Evolutionary conservation across 2,797 vertebrate species (phyloP), one percentile per base, ranked within the genome.

Genomic region (Molossus alvarezi): DNA sequence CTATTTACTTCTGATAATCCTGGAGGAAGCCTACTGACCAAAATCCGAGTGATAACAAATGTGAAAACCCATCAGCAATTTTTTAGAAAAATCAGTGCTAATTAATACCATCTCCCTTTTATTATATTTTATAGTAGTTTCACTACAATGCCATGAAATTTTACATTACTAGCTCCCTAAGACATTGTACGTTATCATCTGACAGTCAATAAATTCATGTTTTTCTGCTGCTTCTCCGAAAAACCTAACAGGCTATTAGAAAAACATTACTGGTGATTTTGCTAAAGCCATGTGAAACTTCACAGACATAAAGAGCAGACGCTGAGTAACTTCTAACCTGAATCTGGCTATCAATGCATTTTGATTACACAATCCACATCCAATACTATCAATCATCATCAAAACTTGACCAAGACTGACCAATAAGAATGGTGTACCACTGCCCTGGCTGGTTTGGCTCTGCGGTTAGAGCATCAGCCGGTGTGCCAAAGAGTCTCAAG

Each of bases 331-430:
- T 65, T 84, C 51, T 60, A 65, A 21, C 3, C 21, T n/a, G n/a
- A 72, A 53, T 67, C 71, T 81, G 29, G 53, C 23, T 53, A 71
- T 86, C 57, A 18, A 6, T 29, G 10, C 20, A 48, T 25, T 20
- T 75, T 80, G 10, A 73, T 48, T 75, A 81, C 10, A 29, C 48
- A 73, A 71, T n/a, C 72, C 37, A 84, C 1, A 41, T 9, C 45
- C 48, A 90, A 45, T 73, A 27, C 15, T 25, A 60, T 45, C 60
- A 72, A 60, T 60, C 20, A 62, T 29, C 57, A 85, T 57, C 71
- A 89, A 92, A 91, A 84, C 14, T 3, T 92, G 67, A 93, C 79
- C 69, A 75, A 67, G 20, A 71, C 27, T 64, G 15, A 91, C 60
- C 75, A 55, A 25, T 29, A 48, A 76, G 89, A 92, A 57, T 15